phyloP scores from a whole-genome alignment of 2,113 vertebrate species.

The Caranx ignobilis region DNA sequence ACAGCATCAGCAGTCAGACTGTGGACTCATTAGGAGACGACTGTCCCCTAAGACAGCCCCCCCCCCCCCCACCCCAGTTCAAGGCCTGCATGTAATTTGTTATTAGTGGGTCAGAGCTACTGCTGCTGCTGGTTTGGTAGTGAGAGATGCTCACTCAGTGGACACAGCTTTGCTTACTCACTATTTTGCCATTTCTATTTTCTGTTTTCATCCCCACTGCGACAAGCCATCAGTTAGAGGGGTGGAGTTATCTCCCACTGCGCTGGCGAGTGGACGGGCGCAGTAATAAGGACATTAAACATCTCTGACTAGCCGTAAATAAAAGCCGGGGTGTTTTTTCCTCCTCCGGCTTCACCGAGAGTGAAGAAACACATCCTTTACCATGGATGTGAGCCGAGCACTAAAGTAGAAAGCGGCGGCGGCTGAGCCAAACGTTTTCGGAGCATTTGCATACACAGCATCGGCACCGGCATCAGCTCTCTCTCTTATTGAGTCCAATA shows the following conservation, averaged over 20 bases:
- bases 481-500: constrained; percentile 14
- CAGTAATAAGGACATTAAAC: constrained; percentile 72
- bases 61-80: constrained; percentile 6
- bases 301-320: constrained; percentile 55
- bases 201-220: constrained; percentile 10
- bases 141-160: constrained; percentile 21
- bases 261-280: constrained; percentile 36
- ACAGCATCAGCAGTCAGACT: neutral
- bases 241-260: constrained; percentile 43
- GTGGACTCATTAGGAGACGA: constrained; percentile 1
- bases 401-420: neutral
- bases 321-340: constrained; percentile 49
- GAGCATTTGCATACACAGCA: constrained; percentile 16
- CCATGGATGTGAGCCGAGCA: constrained; percentile 8
- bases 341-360: neutral
- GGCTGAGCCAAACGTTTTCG: neutral
- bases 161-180: constrained; percentile 13
- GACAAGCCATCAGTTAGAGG: constrained; percentile 60
- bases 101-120: constrained; percentile 33
- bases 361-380: constrained; percentile 22
- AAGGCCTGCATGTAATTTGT: constrained; percentile 20
- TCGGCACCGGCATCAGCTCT: neutral
- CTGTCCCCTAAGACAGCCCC: neutral
- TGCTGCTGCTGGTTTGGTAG: constrained; percentile 53
- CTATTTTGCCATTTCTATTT: constrained; percentile 45